Evolutionary conservation across 2,113 vertebrate genomes (phyloP), one percentile per base, ranked within the genome.

Genomic region (Alethe diademata): DNA sequence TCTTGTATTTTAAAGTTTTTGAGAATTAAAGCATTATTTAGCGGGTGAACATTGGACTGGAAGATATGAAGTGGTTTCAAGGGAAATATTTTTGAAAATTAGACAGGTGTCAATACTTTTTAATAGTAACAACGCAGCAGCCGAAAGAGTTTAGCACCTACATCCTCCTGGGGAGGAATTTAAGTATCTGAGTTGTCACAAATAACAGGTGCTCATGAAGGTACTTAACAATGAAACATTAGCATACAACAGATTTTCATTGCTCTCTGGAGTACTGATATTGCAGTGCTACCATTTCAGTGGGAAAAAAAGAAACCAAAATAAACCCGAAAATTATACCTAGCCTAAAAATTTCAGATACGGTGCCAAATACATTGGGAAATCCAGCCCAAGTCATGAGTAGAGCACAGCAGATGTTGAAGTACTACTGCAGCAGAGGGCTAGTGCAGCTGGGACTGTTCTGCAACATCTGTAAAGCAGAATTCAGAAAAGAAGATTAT

Each of bases 171-270:
- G 11, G 43, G n/a, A 94, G 35, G 13, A 76, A 60, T 86, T 45
- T 56, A 81, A 74, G 60, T 69, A 65, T 47, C 70, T 75, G 48
- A 40, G 31, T 64, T 91, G 73, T 72, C 66, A 94, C 53, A 93
- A 73, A n/a, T 53, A 89, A 38, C 29, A 40, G 35, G 38, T 0
- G 2, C 47, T 88, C 42, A 38, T 50, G 67, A 78, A 78, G 50
- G 69, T 60, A 83, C 72, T 95, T 88, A 93, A 48, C 58, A 86
- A 66, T 5, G 51, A 83, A 94, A 95, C 58, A 76, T 82, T 57
- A 73, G 29, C n/a, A 92, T 45, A 54, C n/a, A 85, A 66, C 54
- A 91, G 43, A 78, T 76, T 79, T 78, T 43, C 38, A 35, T 20
- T 29, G 47, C 54, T 70, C 58, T 90, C 75, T 50, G 25, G 74